phyloP scores from a whole-genome alignment of 2,888 invertebrate species.

The Caenorhabditis wallacei region DNA sequence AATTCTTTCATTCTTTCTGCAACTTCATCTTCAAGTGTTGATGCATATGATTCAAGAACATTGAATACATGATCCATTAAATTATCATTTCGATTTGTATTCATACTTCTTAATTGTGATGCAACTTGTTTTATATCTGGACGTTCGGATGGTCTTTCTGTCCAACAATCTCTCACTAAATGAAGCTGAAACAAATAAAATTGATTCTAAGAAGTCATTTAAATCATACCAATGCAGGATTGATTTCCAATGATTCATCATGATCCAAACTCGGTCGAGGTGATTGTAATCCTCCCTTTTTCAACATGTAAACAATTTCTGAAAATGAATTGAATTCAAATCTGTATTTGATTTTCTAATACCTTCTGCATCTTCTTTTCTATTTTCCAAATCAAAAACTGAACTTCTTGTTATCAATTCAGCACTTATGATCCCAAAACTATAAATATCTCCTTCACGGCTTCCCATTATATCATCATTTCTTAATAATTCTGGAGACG shows the following conservation, averaged over 20 bases:
- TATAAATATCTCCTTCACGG: constrained; percentile 65
- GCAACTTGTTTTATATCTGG: constrained; percentile 54
- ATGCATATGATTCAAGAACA: constrained; percentile 78
- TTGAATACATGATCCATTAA: constrained; percentile 82
- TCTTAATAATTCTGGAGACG: constrained; percentile 69
- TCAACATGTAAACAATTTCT: constrained; percentile 80
- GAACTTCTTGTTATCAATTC: constrained; percentile 73
- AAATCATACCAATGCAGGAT: constrained; percentile 57
- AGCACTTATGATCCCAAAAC: constrained; percentile 73
- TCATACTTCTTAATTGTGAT: constrained; percentile 72
- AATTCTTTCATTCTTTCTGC: constrained; percentile 77
- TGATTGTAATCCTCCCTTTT: constrained; percentile 75
- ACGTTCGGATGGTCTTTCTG: constrained; percentile 62
- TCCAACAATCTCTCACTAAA: constrained; percentile 64
- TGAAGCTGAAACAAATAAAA: constrained; percentile 38
- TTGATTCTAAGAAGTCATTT: neutral
- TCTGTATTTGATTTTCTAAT: neutral
- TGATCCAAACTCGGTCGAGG: constrained; percentile 72
- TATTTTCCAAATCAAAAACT: constrained; percentile 66
- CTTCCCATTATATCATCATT: constrained; percentile 47
- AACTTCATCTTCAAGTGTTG: constrained; percentile 76
- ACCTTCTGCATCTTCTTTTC: constrained; percentile 64
- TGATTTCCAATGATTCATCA: constrained; percentile 66
- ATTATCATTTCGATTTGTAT: constrained; percentile 68
- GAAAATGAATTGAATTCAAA: constrained; percentile 4